These are phyloP conservation scores for Mobula hypostoma DNA, from an alignment of 2,113 vertebrate species.

Conservation along the genomic window DNA sequence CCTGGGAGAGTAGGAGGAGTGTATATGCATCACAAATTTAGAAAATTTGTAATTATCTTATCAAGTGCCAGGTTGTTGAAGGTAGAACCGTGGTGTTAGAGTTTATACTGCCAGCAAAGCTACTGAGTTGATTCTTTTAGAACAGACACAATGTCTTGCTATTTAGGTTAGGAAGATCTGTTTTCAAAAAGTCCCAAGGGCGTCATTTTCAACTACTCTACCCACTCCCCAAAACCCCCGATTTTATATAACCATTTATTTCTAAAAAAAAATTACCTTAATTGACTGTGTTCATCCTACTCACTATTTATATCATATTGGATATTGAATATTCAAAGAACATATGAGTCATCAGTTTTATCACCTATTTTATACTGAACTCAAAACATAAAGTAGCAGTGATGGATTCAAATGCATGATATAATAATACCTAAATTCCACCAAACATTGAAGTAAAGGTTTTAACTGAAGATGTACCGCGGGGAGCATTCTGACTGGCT, in stretches of 20 bases:
- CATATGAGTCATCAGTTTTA: constrained; percentile 6
- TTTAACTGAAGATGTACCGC: not conserved
- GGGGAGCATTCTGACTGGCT: too few relatives aligned
- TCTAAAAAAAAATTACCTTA: not conserved
- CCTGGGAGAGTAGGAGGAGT: not conserved
- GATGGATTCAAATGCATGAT: not conserved
- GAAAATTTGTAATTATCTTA: not conserved
- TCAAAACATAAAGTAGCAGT: not conserved
- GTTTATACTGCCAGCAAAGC: not conserved
- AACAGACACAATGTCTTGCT: not conserved
- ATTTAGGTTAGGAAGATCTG: not conserved
- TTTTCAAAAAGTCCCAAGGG: not conserved
- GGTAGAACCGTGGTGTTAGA: not conserved
- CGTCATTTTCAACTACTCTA: not conserved
- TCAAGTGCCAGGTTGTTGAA: not conserved
- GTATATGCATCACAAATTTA: not conserved
- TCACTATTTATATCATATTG: not conserved
- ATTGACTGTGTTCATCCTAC: too few relatives aligned
- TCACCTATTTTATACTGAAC: not conserved
- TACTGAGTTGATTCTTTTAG: not conserved
- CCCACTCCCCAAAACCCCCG: not conserved
- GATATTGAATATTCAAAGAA: not conserved
- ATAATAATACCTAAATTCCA: not conserved
- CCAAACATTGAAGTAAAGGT: not conserved
- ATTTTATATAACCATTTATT: not conserved